These are phyloP conservation scores for Drosophila vallismaia DNA, from an alignment of 2,888 invertebrate species.

Conservation along the genomic window DNA sequence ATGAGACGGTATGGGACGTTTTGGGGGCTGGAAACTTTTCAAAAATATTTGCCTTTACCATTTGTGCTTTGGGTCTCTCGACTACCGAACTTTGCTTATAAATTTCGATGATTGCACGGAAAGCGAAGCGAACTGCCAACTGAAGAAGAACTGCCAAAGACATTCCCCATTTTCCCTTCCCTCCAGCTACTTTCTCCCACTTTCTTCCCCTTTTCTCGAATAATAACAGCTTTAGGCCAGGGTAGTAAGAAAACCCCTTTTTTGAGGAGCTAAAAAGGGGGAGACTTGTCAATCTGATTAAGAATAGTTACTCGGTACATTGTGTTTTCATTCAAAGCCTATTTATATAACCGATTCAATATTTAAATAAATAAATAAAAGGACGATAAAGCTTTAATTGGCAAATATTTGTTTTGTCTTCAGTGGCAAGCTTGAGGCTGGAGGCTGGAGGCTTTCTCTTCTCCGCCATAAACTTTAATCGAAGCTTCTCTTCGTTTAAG, in stretches of 20 bases:
- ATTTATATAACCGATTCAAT: slow-evolving; percentile 7
- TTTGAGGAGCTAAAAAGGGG: no score
- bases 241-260: background rate
- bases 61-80: slow-evolving; percentile 33
- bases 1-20: no score
- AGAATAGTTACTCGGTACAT: slow-evolving; percentile 6
- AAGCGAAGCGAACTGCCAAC: slow-evolving; percentile 24
- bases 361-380: background rate
- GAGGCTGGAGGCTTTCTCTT: background rate
- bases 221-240: slow-evolving; percentile 2
- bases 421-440: no score
- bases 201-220: background rate
- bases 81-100: slow-evolving; percentile 68
- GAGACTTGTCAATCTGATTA: slow-evolving; percentile 10
- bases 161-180: slow-evolving; percentile 11
- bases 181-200: no score
- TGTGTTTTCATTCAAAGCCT: slow-evolving; percentile 7
- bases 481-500: background rate
- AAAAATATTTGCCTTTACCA: slow-evolving; percentile 71
- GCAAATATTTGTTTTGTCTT: slow-evolving; percentile 1
- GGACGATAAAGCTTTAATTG: background rate
- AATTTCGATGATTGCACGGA: slow-evolving; percentile 68
- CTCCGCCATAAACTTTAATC: background rate
- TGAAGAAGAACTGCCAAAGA: slow-evolving; percentile 47
- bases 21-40: slow-evolving; percentile 28